A percentile compares a stretch with the other conserved stretches of the same genome.
phyloP scores from a whole-genome alignment of 1,140 invertebrate species.

The Achatina immaculata region DNA sequence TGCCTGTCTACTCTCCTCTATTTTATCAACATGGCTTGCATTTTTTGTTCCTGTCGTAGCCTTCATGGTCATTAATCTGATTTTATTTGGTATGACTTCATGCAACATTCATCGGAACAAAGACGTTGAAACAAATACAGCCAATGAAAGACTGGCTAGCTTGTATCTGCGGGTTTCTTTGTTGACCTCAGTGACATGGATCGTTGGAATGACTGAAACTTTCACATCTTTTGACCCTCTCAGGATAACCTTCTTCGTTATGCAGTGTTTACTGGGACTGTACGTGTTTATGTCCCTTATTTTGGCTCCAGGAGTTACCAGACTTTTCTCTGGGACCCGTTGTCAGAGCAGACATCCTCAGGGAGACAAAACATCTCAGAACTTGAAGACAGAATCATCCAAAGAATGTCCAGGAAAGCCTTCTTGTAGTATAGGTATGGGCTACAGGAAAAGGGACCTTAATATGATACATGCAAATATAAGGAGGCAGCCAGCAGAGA shows the following conservation, averaged over 20 bases:
- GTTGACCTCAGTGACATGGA: neutral
- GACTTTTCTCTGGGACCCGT: conserved; percentile 18
- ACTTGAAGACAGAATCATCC: neutral
- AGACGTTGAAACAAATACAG: conserved; percentile 22
- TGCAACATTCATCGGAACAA: conserved; percentile 2
- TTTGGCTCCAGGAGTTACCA: conserved; percentile 10
- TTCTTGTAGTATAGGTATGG: conserved; percentile 12
- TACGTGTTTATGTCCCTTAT: conserved; percentile 29
- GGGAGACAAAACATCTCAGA: conserved; percentile 4
- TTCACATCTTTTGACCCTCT: neutral
- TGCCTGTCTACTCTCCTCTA: neutral
- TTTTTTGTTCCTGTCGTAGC: neutral
- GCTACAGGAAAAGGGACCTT: conserved; percentile 13
- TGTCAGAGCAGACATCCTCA: neutral
- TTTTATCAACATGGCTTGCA: neutral
- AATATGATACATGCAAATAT: neutral
- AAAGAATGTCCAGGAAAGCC: conserved; percentile 2
- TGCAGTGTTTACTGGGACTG: conserved; percentile 17
- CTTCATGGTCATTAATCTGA: neutral
- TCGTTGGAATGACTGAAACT: neutral
- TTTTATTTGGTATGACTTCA: conserved; percentile 23
- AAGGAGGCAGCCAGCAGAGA: neutral
- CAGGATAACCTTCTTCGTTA: conserved; percentile 18
- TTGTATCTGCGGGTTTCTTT: conserved; percentile 28
- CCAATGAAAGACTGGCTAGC: conserved; percentile 12